Evolutionary conservation across 2,888 invertebrate genomes (phyloP).

Genomic region (Lacanobia wlatinum): DNA sequence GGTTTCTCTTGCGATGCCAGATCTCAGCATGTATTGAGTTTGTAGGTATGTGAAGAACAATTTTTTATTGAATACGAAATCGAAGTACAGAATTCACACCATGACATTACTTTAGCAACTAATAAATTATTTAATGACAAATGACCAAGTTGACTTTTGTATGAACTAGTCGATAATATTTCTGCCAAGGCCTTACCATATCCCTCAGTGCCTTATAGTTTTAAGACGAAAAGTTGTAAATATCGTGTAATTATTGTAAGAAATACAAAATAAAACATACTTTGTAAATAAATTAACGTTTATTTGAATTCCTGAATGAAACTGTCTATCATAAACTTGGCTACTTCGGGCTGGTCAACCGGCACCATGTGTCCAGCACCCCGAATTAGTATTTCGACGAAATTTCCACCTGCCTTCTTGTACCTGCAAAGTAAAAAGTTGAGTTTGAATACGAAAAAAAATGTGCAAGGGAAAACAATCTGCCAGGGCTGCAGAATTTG

Average conservation of each 20-base stretch:
- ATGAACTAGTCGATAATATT: conserved; percentile 38
- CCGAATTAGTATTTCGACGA: conserved; percentile 88
- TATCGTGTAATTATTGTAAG: conserved; percentile 39
- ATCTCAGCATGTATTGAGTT: conserved; percentile 47
- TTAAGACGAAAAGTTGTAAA: conserved; percentile 49
- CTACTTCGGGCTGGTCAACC: conserved; percentile 85
- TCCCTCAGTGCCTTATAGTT: conserved; percentile 54
- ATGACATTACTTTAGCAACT: conserved; percentile 14
- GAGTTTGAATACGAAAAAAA: no score
- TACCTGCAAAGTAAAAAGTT: conserved; percentile 78
- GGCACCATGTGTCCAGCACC: conserved; percentile 91
- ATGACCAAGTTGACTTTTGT: neutral
- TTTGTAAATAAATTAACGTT: conserved; percentile 41
- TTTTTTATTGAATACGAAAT: neutral
- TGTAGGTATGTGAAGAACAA: conserved; percentile 7
- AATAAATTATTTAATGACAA: conserved; percentile 18
- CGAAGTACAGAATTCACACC: conserved; percentile 13
- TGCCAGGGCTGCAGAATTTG: no score
- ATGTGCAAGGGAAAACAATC: no score
- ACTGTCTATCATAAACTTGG: conserved; percentile 70
- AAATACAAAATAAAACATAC: conserved; percentile 36
- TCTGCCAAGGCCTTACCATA: conserved; percentile 36
- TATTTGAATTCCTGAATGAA: conserved; percentile 72
- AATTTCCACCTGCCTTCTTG: conserved; percentile 85
- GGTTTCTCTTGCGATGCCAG: conserved; percentile 12